Conservation (phyloP, 1,140 invertebrate genomes). For the Ips nitidus region DNA sequence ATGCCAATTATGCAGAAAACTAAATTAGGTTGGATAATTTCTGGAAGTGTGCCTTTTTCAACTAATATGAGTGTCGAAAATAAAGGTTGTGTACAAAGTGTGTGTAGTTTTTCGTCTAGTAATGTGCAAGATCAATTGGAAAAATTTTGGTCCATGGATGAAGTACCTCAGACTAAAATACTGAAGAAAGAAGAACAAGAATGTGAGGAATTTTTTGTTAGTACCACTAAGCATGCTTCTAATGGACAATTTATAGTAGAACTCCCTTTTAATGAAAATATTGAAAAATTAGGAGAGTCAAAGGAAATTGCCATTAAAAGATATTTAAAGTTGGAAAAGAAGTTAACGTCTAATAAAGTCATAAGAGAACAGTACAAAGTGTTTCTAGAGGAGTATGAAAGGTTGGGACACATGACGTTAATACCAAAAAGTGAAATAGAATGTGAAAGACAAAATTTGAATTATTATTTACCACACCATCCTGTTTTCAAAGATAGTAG, state of each 20-base stretch:
- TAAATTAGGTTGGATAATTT: not conserved
- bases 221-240: not conserved
- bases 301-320: slow-evolving; percentile 5
- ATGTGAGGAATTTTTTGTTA: slow-evolving; percentile 1
- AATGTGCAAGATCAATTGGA: not conserved
- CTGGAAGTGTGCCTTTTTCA: not conserved
- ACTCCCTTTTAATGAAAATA: not conserved
- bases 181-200: not conserved
- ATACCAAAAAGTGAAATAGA: slow-evolving; percentile 10
- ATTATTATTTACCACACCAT: not conserved
- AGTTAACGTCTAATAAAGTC: not conserved
- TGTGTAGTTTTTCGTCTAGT: not conserved
- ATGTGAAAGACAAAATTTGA: not conserved
- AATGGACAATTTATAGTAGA: slow-evolving; percentile 19
- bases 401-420: slow-evolving; percentile 44
- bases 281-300: slow-evolving; percentile 3
- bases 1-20: not conserved
- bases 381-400: slow-evolving; percentile 47
- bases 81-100: too few species aligned
- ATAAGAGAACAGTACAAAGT: slow-evolving; percentile 32
- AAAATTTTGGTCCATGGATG: not conserved
- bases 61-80: too few species aligned
- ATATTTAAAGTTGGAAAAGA: slow-evolving; percentile 18
- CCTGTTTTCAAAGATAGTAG: not conserved
- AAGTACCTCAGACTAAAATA: not conserved